A percentile compares a stretch with the other conserved stretches of the same genome.
phyloP scores from a whole-genome alignment of 1,140 invertebrate species.

The Trachelipus rathkii region DNA sequence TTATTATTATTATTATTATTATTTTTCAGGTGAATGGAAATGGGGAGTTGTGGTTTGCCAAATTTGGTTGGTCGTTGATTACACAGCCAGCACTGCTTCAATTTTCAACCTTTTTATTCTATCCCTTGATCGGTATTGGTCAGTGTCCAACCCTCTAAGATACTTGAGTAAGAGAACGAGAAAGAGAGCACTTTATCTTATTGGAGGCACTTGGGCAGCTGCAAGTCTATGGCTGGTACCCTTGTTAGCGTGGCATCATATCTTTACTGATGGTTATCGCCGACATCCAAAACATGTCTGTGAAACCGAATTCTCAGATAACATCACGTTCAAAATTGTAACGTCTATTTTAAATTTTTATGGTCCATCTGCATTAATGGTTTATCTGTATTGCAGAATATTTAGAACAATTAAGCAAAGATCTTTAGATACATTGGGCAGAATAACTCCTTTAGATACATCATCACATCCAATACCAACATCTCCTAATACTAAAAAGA shows the following conservation, averaged over 20 bases:
- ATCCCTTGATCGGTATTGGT: constrained; percentile 54
- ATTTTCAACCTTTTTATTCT: constrained; percentile 61
- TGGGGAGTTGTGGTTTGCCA: constrained; percentile 58
- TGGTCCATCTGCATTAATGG: constrained; percentile 57
- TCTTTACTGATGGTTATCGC: constrained; percentile 49
- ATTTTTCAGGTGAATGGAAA: constrained; percentile 54
- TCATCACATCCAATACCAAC: background rate
- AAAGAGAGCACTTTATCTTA: constrained; percentile 56
- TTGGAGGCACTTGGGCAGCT: constrained; percentile 56
- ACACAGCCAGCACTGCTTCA: constrained; percentile 62
- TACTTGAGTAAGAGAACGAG: constrained; percentile 61
- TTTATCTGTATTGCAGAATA: constrained; percentile 53
- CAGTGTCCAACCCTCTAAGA: constrained; percentile 59
- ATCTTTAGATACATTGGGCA: background rate
- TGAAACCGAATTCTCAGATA: constrained; percentile 58
- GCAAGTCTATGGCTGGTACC: constrained; percentile 56
- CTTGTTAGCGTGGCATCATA: constrained; percentile 55
- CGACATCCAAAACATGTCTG: constrained; percentile 49
- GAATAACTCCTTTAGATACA: background rate
- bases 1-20: too few species aligned
- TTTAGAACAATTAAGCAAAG: constrained; percentile 39
- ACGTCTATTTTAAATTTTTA: constrained; percentile 59
- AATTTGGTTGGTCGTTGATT: constrained; percentile 58
- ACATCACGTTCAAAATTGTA: constrained; percentile 52
- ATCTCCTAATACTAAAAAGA: background rate